A percentile compares a stretch with the other conserved stretches of the same genome.
phyloP scores from a whole-genome alignment of 2,888 invertebrate species.

The Galerucella nymphaeae region DNA sequence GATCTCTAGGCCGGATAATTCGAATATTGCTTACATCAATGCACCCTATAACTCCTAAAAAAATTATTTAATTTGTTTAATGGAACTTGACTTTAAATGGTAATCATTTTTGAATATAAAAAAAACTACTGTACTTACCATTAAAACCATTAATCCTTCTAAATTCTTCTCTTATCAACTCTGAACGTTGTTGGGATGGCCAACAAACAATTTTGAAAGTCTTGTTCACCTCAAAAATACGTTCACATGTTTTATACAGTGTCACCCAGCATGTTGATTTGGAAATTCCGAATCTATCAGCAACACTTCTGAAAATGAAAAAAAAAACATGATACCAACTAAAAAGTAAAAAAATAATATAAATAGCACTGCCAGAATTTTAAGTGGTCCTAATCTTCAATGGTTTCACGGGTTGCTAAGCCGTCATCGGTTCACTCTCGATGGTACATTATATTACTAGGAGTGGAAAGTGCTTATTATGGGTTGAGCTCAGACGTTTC shows the following conservation, averaged over 20 bases:
- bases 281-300: not conserved
- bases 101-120: no score
- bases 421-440: not conserved
- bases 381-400: not conserved
- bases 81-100: constrained; percentile 7
- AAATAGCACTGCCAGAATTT: no score
- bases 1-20: constrained; percentile 39
- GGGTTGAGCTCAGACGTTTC: no score
- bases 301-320: not conserved
- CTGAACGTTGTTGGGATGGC: not conserved
- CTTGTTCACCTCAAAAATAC: not conserved
- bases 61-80: not conserved
- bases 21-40: constrained; percentile 46
- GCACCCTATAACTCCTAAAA: constrained; percentile 42
- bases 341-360: not conserved
- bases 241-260: not conserved
- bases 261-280: constrained; percentile 11
- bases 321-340: not conserved
- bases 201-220: not conserved
- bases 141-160: not conserved
- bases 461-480: not conserved
- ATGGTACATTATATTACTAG: not conserved
- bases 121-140: not conserved
- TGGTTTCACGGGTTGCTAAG: not conserved
- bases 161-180: not conserved